Evolutionary conservation across 2,888 invertebrate species (phyloP), one percentile per base, ranked within the genome.

Genomic region (Erebia epiphron): DNA sequence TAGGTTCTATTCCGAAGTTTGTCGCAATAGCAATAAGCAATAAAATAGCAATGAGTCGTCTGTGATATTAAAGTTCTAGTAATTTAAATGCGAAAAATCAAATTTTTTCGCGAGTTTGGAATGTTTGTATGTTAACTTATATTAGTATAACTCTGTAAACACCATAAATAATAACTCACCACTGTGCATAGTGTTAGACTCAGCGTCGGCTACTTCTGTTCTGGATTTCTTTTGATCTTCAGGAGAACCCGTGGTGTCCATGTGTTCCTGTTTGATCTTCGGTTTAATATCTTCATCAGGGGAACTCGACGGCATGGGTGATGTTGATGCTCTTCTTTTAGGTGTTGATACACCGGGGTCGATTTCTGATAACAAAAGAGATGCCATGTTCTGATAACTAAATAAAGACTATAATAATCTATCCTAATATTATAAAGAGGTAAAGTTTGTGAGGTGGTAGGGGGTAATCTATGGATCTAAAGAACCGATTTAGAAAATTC

Each of bases 181-280:
- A 92, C 97, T 97, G 90, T 97, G 97, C 91, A 97, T 96, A 71
- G 98, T 98, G 86, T 98, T 98, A 49, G 97, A 97, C 88, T 98
- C 98, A 63, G 98, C 98, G 86, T 98, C 98, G 74, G 96, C 97
- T 50, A 97, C 95, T 89, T 97, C 97, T 68, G 96, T 97, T 84
- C 97, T 95, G 56, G 95, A 95, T 82, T 97, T 96, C 87, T 97
- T 97, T 76, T 95, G 93, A 76, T 94, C 94, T 79, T 95, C 95
- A 61, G 95, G 95, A 26, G 95, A 95, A 4, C 94, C 94, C 73
- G 95, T 94, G n/a, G 94, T 94, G 76, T 96, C 95, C 93, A 95
- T 95, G 73, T 94, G 94, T 80, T 96, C 96, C 81, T 95, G 95
- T 85, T 96, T 96, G 82, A 95, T 95, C 82, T 93, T 91, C 49